A percentile compares a stretch with the other conserved stretches of the same genome.
Evolutionary conservation across 30 jellyfish, hydroid and myxozoan species (phyloP).

Genomic region (Rhopilema esculentum): DNA sequence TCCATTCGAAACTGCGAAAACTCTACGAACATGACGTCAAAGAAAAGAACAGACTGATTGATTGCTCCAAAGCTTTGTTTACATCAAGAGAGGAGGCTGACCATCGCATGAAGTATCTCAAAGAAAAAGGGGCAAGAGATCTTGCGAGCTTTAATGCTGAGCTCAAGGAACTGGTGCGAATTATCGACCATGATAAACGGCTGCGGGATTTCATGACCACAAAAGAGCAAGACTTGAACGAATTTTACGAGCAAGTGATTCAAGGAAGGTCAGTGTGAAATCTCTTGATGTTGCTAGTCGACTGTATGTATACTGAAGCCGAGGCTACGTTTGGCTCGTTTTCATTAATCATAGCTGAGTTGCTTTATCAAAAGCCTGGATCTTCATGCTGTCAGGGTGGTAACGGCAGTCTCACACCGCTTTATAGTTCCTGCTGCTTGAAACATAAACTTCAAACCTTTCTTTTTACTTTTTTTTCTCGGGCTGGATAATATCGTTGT

Average conservation of each 20-base stretch:
- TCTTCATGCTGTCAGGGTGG: too few relatives aligned
- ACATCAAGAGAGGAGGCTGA: conserved; percentile 95
- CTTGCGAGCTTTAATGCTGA: conserved; percentile 70
- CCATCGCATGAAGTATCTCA: conserved; percentile 82
- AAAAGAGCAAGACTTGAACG: conserved; percentile 69
- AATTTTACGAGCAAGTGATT: conserved; percentile 47
- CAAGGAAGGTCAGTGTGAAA: conserved; percentile 36
- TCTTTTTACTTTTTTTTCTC: too few relatives aligned
- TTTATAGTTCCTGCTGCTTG: too few relatives aligned
- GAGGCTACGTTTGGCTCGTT: neutral
- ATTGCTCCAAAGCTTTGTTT: conserved; percentile 66
- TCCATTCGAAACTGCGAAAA: conserved; percentile 59
- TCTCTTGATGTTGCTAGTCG: neutral
- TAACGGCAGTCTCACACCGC: too few relatives aligned
- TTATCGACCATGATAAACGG: conserved; percentile 88
- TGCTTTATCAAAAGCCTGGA: too few relatives aligned
- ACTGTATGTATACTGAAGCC: too few relatives aligned
- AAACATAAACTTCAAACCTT: too few relatives aligned
- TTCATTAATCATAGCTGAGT: neutral
- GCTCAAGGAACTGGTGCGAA: conserved; percentile 78
- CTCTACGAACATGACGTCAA: conserved; percentile 46
- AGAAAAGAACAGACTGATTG: conserved; percentile 63
- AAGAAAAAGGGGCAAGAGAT: conserved; percentile 91
- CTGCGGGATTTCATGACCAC: conserved; percentile 86
- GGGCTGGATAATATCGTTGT: too few relatives aligned